A percentile compares a stretch with the other conserved stretches of the same genome.
Conservation (phyloP, 2,888 invertebrate species). For the Cephus sareptanus region DNA sequence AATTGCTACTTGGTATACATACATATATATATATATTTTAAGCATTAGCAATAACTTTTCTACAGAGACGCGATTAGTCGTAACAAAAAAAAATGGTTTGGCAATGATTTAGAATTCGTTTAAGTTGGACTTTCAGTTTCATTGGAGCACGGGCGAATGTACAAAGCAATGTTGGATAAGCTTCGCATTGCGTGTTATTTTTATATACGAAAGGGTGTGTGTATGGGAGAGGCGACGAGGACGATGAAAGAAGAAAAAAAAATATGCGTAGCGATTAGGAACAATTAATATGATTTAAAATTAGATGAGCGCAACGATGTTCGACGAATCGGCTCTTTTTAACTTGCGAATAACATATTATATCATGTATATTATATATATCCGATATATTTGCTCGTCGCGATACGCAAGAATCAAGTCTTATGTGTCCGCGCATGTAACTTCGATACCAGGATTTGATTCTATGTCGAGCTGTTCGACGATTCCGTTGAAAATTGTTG, state of each 20-base stretch:
- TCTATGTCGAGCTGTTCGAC: background rate
- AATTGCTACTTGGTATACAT: conserved; percentile 3
- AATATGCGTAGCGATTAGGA: background rate
- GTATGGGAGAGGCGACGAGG: conserved; percentile 3
- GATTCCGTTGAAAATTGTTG: conserved; percentile 15
- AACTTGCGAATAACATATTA: background rate
- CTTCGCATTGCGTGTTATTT: conserved; percentile 65
- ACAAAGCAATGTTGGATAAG: conserved; percentile 64
- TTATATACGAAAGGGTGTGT: conserved; percentile 51
- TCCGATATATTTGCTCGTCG: background rate
- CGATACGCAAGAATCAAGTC: background rate
- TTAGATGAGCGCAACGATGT: background rate
- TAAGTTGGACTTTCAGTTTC: conserved; percentile 49
- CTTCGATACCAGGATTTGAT: background rate
- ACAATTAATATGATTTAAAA: background rate
- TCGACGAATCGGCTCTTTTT: background rate
- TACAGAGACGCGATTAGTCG: conserved; percentile 24
- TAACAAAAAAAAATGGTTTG: conserved; percentile 28
- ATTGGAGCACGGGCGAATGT: conserved; percentile 66
- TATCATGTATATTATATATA: background rate
- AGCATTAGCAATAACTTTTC: conserved; percentile 30
- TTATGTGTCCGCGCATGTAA: background rate
- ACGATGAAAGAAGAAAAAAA: conserved; percentile 22
- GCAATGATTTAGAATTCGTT: conserved; percentile 38
- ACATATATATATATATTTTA: conserved; percentile 15